Base-by-base conservation (phyloP, 2,797 vertebrate species). In the Anisognathus igniventris region DNA sequence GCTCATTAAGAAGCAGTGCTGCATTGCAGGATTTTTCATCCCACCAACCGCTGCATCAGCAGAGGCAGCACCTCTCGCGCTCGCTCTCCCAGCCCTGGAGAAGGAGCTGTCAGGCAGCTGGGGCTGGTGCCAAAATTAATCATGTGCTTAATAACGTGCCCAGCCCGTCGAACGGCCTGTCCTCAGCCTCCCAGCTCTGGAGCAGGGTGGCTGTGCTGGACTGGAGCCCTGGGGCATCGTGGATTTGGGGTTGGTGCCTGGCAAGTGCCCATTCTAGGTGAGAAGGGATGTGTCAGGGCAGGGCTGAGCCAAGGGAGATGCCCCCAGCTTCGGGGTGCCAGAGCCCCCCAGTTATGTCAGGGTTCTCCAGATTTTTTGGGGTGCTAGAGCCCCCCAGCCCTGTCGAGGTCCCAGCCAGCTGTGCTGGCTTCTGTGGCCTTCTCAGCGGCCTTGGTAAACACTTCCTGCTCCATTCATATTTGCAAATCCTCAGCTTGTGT, bases 1-100 rank as follows among this genome's bases (percentile, higher is more conserved):
- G 97, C 91, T 97, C 96, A 95, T 97, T 97, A 97, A 96, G 96
- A 97, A 97, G 95, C 95, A 97, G 96, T 97, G 97, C 97, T 97
- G 96, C 95, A 96, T 96, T 96, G 96, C 94, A 96, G 96, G 96
- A 96, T 97, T 95, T 97, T 95, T 96, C 85, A 74, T 79, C 93
- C 95, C 94, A 93, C 95, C 95, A 95, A 96, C 96, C 92, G 95
- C 97, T 96, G 95, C 95, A 94, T 97, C 97, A 97, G 97, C 97
- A 97, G 92, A 95, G 92, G 93, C 95, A 96, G 94, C 92, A 86
- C 95, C 95, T 95, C 96, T 95, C 35, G 2, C 39, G 23, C 92
- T 95, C 56, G 33, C 91, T 88, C 85, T 95, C 87, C 88, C 93
- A 93, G 66, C 86, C 84, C 81, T 64, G 68, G 92, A 93, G 93